These are phyloP conservation scores for Melieria omissa DNA, from an alignment of 2,888 invertebrate species.

Conservation along the genomic window DNA sequence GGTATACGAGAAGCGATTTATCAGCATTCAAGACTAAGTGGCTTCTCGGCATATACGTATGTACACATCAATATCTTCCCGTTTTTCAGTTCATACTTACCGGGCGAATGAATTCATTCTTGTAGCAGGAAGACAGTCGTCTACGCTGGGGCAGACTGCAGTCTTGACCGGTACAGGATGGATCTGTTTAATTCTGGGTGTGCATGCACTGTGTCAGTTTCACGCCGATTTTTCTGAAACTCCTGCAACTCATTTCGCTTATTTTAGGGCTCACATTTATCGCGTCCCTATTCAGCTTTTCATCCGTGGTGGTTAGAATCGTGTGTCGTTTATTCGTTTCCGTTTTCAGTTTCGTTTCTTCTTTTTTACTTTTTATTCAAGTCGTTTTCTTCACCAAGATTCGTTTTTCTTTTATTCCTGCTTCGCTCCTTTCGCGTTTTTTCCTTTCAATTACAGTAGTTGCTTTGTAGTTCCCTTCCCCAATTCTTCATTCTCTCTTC, in stretches of 20 bases:
- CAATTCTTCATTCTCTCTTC: conserved; percentile 14
- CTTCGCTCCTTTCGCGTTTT: conserved; percentile 21
- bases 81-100: conserved; percentile 25
- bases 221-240: conserved; percentile 20
- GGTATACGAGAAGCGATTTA: conserved; percentile 1
- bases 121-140: not conserved
- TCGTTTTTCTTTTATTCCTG: conserved; percentile 21
- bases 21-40: not conserved
- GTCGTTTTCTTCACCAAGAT: conserved; percentile 18
- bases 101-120: conserved; percentile 25
- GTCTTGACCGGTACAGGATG: not conserved
- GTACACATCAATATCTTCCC: conserved; percentile 1
- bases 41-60: conserved; percentile 6
- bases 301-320: conserved; percentile 30
- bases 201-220: conserved; percentile 13
- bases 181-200: conserved; percentile 9
- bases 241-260: conserved; percentile 29
- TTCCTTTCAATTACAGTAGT: conserved; percentile 32
- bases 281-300: conserved; percentile 28
- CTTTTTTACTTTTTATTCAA: conserved; percentile 24
- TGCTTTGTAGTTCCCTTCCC: conserved; percentile 24
- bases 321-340: conserved; percentile 33
- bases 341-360: conserved; percentile 30
- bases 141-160: no score
- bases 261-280: conserved; percentile 26